Evolutionary conservation across 2,113 vertebrate species (phyloP).

Genomic region (Microcebus ravelobensis): DNA sequence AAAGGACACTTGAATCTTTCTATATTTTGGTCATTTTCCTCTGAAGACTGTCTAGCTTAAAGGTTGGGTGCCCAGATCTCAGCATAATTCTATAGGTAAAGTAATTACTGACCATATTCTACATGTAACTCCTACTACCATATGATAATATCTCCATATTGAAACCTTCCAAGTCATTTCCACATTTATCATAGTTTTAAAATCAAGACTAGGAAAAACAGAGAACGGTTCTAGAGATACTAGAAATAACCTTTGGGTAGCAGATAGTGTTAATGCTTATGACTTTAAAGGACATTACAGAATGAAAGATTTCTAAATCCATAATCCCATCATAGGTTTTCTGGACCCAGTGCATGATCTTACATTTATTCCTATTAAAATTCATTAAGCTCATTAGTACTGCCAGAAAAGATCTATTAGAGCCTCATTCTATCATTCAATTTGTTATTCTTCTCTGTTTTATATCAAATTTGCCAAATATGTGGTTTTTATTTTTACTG

Average conservation of each 20-base stretch:
- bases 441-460: conserved; percentile 11
- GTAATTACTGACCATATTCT: not conserved
- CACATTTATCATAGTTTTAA: not conserved
- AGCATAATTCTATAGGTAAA: not conserved
- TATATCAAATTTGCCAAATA: not conserved
- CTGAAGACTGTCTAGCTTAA: not conserved
- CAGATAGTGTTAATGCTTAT: not conserved
- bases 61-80: not conserved
- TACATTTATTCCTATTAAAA: conserved; percentile 31
- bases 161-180: not conserved
- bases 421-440: not conserved
- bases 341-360: not conserved
- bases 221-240: not conserved
- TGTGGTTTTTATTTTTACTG: not conserved
- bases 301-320: not conserved
- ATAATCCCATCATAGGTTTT: not conserved
- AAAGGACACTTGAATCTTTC: not conserved
- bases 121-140: not conserved
- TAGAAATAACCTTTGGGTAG: not conserved
- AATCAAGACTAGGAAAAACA: not conserved
- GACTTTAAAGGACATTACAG: not conserved
- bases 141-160: not conserved
- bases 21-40: not conserved
- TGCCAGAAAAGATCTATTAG: not conserved
- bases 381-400: conserved; percentile 16